A percentile compares a stretch with the other conserved stretches of the same genome.
These are phyloP conservation scores for Nicator chloris DNA, from an alignment of 2,113 vertebrate genomes.

Conservation along the genomic window DNA sequence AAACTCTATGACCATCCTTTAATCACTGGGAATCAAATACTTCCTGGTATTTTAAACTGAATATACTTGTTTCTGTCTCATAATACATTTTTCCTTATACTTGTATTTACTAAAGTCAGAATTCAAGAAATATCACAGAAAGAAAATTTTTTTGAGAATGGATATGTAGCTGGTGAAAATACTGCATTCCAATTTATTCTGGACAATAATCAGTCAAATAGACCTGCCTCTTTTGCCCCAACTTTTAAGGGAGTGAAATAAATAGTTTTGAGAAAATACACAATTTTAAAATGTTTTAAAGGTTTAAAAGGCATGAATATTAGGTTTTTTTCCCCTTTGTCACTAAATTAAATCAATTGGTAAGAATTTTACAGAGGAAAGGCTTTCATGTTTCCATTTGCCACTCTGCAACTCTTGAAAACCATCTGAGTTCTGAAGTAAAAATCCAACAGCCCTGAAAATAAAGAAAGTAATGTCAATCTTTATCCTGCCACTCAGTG, in stretches of 20 bases:
- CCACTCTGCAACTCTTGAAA: neutral
- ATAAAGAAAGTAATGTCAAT: neutral
- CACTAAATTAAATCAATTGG: neutral
- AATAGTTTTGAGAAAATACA: neutral
- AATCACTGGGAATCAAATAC: neutral
- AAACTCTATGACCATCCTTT: neutral
- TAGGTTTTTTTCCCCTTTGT: neutral
- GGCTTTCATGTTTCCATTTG: neutral
- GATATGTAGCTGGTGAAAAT: neutral
- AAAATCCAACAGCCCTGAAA: neutral
- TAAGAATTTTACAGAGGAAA: neutral
- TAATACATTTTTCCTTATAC: neutral
- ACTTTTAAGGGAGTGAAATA: neutral
- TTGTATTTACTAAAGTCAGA: neutral
- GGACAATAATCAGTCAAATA: neutral
- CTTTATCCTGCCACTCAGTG: neutral
- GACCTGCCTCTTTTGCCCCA: accelerated
- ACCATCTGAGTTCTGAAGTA: neutral
- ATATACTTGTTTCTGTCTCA: neutral
- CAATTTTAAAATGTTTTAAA: neutral
- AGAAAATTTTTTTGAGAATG: neutral
- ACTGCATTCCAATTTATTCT: neutral
- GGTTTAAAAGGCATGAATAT: neutral
- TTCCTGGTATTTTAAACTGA: neutral
- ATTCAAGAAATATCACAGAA: neutral